Base-by-base conservation (phyloP, 2,888 invertebrate genomes). In the Leptinotarsa rubiginosa region DNA sequence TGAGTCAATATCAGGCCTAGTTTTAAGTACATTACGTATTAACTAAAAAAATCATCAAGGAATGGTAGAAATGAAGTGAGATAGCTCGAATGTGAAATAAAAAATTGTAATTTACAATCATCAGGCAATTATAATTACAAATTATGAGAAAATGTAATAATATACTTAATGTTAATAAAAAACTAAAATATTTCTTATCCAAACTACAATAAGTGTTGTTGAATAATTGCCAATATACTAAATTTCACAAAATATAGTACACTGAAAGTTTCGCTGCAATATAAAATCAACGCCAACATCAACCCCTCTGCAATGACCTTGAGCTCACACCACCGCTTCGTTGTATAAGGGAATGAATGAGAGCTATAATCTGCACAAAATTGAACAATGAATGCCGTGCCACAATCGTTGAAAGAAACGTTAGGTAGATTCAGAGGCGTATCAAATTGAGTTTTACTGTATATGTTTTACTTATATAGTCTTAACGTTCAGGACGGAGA, bases 291-390 rank as follows among this genome's bases (percentile, higher is more conserved):
- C 56, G 22, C 18, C 56, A 56, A 20, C 22, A 56, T 20, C 18
- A 56, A 50, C 22, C 18, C 56, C 56, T 56, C 56, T 31, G 31
- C 31, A 31, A 56, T 18, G 56, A 56, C 56, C 18, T 56, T 18
- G 56, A 56, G 22, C 56, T 18, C 16, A 56, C 56, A 56, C 56
- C 13, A 13, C 20, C 18, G 22, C 56, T 56, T 22, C 56, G 13
- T 20, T 56, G 56, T 56, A 49, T 31, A 18, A 72, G 70, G 69
- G 74, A 70, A 72, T 74, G 74, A 75, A 76, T 78, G 74, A 76
- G 73, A 76, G 69, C 76, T 66, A 75, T 78, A 76, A 78, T 78
- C 75, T 76, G 74, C 73, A 52, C 72, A 75, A 69, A 75, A 75
- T 76, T 72, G 76, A 76, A 78, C 78, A 78, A 78, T 74, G 69